phyloP scores from a whole-genome alignment of 2,888 invertebrate genomes.

The Malthinus seriepunctatus region DNA sequence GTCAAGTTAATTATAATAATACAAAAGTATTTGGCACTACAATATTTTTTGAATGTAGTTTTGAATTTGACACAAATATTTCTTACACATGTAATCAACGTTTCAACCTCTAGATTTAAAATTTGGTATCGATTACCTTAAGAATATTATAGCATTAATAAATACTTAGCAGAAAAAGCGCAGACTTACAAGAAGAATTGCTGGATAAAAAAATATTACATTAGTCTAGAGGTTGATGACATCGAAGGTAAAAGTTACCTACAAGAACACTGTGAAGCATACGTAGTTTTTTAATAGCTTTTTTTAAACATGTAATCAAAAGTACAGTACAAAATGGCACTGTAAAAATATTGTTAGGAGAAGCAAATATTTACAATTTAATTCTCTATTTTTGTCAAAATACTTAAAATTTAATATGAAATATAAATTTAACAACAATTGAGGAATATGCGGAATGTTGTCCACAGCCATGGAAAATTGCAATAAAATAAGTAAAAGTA shows the following conservation, averaged over 20 bases:
- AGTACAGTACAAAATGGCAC: constrained; percentile 41
- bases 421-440: constrained; percentile 32
- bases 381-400: constrained; percentile 11
- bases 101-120: too few relatives aligned
- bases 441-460: constrained; percentile 40
- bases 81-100: constrained; percentile 24
- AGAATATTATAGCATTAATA: too few relatives aligned
- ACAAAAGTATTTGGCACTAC: constrained; percentile 24
- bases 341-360: constrained; percentile 42
- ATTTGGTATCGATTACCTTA: too few relatives aligned
- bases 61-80: constrained; percentile 34
- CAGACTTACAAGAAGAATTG: too few relatives aligned
- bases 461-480: constrained; percentile 41
- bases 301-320: constrained; percentile 21
- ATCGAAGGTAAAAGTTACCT: neutral
- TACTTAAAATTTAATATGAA: constrained; percentile 19
- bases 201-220: too few relatives aligned
- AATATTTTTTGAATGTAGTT: constrained; percentile 4
- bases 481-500: constrained; percentile 15
- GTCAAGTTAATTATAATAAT: neutral
- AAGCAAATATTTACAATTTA: constrained; percentile 33
- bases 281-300: constrained; percentile 9
- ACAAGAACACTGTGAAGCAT: constrained; percentile 9
- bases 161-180: too few relatives aligned
- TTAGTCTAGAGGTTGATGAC: too few relatives aligned